Conservation (phyloP, 2,888 invertebrate genomes). For the Cerastis rubricosa region DNA sequence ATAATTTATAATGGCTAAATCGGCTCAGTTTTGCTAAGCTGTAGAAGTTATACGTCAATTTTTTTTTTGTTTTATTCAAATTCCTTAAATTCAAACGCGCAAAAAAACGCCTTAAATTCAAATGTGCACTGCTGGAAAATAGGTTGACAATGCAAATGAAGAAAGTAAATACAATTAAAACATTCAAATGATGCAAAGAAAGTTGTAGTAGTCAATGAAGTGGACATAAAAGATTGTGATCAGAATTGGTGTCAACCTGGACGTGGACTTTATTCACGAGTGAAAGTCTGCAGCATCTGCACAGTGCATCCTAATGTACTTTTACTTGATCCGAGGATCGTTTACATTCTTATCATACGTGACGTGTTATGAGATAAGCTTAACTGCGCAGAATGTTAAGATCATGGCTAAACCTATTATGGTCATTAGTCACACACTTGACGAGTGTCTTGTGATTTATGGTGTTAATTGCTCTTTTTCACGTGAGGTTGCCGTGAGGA, state of each 20-base stretch:
- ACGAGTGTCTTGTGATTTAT: slow-evolving; percentile 41
- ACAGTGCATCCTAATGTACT: slow-evolving; percentile 69
- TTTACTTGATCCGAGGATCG: slow-evolving; percentile 64
- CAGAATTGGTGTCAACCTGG: slow-evolving; percentile 71
- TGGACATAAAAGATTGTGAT: slow-evolving; percentile 59
- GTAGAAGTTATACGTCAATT: neutral
- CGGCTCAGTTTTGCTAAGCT: neutral
- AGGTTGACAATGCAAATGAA: neutral
- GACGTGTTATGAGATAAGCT: slow-evolving; percentile 66
- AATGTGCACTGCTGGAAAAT: neutral
- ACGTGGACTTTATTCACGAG: slow-evolving; percentile 64
- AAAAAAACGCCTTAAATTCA: neutral
- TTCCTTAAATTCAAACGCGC: neutral
- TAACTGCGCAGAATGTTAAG: slow-evolving; percentile 72
- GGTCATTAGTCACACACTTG: slow-evolving; percentile 49
- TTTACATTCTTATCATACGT: slow-evolving; percentile 58
- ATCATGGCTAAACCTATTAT: slow-evolving; percentile 73
- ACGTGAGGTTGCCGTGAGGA: slow-evolving; percentile 10
- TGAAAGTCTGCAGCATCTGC: slow-evolving; percentile 75
- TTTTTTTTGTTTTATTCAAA: neutral
- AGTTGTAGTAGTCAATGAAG: slow-evolving; percentile 51
- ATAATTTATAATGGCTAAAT: neutral
- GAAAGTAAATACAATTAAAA: no score
- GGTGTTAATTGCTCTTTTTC: slow-evolving; percentile 49
- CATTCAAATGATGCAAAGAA: slow-evolving; percentile 43